phyloP scores from a whole-genome alignment of 2,113 vertebrate genomes.

The Nipponia nippon region DNA sequence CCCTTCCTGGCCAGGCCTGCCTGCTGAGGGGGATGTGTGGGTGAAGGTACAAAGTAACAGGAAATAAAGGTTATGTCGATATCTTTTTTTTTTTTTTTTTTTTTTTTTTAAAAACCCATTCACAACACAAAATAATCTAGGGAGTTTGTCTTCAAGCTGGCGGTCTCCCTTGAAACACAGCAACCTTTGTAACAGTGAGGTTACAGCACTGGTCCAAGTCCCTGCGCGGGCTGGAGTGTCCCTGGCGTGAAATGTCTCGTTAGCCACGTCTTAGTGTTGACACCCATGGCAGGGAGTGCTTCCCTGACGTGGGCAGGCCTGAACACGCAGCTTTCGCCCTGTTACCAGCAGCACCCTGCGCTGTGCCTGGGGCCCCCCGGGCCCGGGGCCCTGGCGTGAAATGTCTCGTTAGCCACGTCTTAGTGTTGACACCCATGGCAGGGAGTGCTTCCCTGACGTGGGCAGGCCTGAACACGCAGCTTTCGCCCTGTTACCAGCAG shows the following conservation, averaged over 20 bases:
- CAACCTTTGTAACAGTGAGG: not conserved
- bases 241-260: not conserved
- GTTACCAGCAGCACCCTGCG: not conserved
- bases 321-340: accelerated
- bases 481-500: not conserved
- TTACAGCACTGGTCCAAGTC: not conserved
- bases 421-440: not conserved
- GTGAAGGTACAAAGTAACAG: conserved; percentile 48
- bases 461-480: not conserved
- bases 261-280: not conserved
- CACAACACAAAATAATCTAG: too few relatives aligned
- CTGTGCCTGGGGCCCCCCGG: too few relatives aligned
- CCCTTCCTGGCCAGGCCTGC: not conserved
- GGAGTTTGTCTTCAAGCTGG: not conserved
- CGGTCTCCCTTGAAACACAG: not conserved
- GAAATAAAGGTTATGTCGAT: not conserved
- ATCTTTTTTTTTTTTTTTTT: not conserved
- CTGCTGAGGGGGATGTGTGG: not conserved
- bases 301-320: not conserved
- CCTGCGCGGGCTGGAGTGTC: not conserved
- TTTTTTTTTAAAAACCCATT: too few relatives aligned
- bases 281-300: not conserved
- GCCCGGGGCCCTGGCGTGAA: not conserved
- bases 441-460: not conserved
- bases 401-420: not conserved